phyloP scores from a whole-genome alignment of 1,140 invertebrate species.

The Drosophila serrata region DNA sequence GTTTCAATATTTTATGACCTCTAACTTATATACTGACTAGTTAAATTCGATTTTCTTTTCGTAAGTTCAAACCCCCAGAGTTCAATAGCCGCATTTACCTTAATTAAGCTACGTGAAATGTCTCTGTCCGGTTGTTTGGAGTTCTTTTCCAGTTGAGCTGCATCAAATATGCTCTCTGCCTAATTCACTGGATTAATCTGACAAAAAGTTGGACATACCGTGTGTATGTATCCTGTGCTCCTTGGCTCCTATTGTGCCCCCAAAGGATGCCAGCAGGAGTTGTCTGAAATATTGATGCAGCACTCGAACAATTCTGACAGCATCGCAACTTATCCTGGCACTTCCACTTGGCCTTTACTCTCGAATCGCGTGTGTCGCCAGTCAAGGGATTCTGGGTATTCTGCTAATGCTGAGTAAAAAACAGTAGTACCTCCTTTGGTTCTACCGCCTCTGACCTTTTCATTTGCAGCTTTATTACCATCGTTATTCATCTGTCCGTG shows the following conservation, averaged over 20 bases:
- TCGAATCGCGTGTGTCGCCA: conserved; percentile 24
- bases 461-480: conserved; percentile 65
- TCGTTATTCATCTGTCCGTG: conserved; percentile 62
- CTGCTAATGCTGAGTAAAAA: conserved; percentile 45
- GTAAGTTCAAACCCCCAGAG: not conserved
- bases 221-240: not conserved
- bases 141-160: conserved; percentile 13
- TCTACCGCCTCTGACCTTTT: conserved; percentile 27
- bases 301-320: conserved; percentile 46
- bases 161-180: conserved; percentile 26
- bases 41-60: not conserved
- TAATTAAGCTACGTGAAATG: conserved; percentile 33
- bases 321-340: conserved; percentile 34
- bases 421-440: not conserved
- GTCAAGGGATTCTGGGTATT: conserved; percentile 13
- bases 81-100: conserved; percentile 19
- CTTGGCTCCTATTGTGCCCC: not conserved
- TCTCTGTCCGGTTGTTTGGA: conserved; percentile 8
- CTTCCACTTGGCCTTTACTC: conserved; percentile 15
- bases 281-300: conserved; percentile 43
- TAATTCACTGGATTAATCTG: conserved; percentile 46
- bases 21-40: too few relatives aligned
- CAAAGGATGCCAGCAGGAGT: conserved; percentile 13
- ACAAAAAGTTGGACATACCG: conserved; percentile 44
- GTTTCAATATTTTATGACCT: not conserved